Conservation (phyloP, 2,797 vertebrate species). For the Lycodopsis pacificus region DNA sequence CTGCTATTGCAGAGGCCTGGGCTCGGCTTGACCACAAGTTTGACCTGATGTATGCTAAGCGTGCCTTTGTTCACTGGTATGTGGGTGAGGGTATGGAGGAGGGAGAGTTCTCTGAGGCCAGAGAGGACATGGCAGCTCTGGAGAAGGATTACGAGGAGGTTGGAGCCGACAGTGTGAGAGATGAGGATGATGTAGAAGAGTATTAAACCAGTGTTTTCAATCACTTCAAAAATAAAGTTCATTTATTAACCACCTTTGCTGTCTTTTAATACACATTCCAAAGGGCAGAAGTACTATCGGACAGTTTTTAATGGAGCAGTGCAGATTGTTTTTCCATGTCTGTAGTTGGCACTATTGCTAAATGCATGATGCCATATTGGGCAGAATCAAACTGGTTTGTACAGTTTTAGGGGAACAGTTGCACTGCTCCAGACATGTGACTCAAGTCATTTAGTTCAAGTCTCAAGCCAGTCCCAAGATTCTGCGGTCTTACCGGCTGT, state of each 20-base stretch:
- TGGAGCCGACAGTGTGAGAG: slow-evolving; percentile 91
- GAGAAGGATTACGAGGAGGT: slow-evolving; percentile 89
- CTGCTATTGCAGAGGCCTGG: slow-evolving; percentile 91
- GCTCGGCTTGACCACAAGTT: slow-evolving; percentile 91
- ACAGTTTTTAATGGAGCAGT: background rate
- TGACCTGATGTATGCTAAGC: slow-evolving; percentile 93
- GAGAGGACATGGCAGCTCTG: slow-evolving; percentile 90
- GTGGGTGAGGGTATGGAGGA: slow-evolving; percentile 95
- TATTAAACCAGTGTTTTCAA: slow-evolving; percentile 74
- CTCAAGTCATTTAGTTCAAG: background rate
- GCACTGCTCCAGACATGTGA: background rate
- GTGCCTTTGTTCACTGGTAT: slow-evolving; percentile 93
- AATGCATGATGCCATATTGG: background rate
- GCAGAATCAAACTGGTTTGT: background rate
- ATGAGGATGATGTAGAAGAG: slow-evolving; percentile 90
- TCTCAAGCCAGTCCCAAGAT: background rate
- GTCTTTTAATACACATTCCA: background rate
- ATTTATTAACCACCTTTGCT: background rate
- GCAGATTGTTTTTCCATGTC: background rate
- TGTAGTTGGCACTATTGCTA: background rate
- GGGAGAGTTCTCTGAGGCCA: slow-evolving; percentile 92
- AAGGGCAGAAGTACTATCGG: background rate
- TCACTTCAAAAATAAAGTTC: background rate
- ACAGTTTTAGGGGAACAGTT: background rate
- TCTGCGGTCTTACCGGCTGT: no score